Percentiles rank a stretch among this genome's conserved stretches.
These are phyloP conservation scores for Psilopogon haemacephalus DNA, from an alignment of 2,113 vertebrate species.

Conservation along the genomic window DNA sequence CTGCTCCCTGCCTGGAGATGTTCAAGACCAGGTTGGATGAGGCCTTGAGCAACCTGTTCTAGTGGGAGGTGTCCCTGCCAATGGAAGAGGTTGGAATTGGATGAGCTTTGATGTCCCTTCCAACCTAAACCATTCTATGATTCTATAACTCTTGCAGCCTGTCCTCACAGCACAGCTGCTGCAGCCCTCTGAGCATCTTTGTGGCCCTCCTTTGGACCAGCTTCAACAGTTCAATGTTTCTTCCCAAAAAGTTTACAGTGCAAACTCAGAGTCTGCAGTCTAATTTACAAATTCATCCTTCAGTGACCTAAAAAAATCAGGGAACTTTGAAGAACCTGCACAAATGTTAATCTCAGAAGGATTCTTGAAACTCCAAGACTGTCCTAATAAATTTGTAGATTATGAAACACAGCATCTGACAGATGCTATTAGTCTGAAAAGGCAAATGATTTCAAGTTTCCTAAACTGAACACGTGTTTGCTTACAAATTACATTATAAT, in stretches of 20 bases:
- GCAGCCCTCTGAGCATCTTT: too few relatives aligned
- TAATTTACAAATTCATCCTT: neutral
- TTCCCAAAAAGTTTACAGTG: too few relatives aligned
- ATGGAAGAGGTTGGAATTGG: too few relatives aligned
- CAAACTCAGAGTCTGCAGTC: slow-evolving; percentile 11
- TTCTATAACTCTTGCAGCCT: neutral
- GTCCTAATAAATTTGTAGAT: neutral
- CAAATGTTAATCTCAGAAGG: neutral
- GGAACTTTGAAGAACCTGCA: slow-evolving; percentile 2
- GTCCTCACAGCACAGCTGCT: too few relatives aligned
- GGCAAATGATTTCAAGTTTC: slow-evolving; percentile 11
- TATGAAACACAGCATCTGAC: neutral
- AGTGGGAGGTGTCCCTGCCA: too few relatives aligned
- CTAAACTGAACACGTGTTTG: neutral
- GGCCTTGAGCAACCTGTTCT: too few relatives aligned
- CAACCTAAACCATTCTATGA: too few relatives aligned
- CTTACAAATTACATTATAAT: slow-evolving; percentile 20
- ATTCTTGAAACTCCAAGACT: neutral
- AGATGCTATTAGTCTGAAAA: neutral
- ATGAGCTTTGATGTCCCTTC: too few relatives aligned
- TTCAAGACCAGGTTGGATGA: too few relatives aligned
- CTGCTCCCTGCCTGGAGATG: too few relatives aligned
- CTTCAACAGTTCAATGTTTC: too few relatives aligned
- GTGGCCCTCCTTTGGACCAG: too few relatives aligned
- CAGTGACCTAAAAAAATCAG: slow-evolving; percentile 22